Evolutionary conservation across 2,113 vertebrate species (phyloP), one percentile per base, ranked within the genome.

Genomic region (Hiodon tergisus): DNA sequence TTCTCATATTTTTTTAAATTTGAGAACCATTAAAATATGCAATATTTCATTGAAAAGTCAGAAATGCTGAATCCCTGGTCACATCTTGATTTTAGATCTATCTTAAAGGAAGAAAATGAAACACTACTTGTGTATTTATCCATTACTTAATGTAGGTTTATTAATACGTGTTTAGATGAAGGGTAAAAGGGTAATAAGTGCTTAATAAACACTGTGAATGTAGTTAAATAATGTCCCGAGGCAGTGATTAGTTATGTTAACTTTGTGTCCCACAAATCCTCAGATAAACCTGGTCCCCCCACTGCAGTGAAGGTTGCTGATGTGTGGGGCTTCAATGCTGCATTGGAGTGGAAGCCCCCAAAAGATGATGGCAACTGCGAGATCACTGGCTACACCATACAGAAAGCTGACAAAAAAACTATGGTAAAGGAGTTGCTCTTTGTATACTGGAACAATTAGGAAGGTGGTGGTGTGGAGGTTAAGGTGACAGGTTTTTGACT

Each of bases 361-460:
- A 93, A 75, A 63, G 94, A 97, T 0, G 78, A 95, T 0, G 95
- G 95, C n/a, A 97, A 96, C 89, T 87, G 85, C 11, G 95, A 97
- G 50, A 80, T 97, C 77, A 90, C 84, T 0, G 93, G 95, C 3
- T 96, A 97, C 76, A 85, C 90, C 1, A 90, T 96, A 77, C 94
- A 97, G 88, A 97, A 97, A 79, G 95, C 95, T 0, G 95, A 97
- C 84, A 90, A 94, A 85, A 97, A 95, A 77, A 96, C 95, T 16
- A 94, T 92, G 92, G 95, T 95, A 80, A 83, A 31, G 31, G 77
- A 69, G 69, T 63, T 58, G 16, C 31, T 31, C 31, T 31, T 31
- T 31, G 31, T 31, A 31, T 0, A 31, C 31, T 31, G 31, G 31
- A 31, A 31, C 31, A 31, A 31, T 31, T 31, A 2, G 31, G 31